Conservation (phyloP, 2,888 invertebrate species). For the Tiphia femorata region DNA sequence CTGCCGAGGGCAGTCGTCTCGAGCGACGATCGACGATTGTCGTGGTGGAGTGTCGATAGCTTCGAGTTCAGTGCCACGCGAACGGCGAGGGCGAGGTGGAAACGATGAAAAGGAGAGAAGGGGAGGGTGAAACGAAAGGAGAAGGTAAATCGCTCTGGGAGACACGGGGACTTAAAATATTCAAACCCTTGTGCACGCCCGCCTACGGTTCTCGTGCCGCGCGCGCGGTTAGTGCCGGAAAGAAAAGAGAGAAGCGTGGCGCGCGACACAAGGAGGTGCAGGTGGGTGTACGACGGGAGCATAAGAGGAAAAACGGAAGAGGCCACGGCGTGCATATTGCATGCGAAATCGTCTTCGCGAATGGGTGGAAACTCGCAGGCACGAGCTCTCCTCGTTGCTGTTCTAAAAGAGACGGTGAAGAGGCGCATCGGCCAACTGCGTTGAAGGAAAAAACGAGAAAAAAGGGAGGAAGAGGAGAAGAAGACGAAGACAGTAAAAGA, state of each 20-base stretch:
- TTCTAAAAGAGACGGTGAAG: too few species aligned
- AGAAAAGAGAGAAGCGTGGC: conserved; percentile 3
- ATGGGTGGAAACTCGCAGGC: conserved; percentile 32
- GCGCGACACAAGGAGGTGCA: not conserved
- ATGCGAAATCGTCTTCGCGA: conserved; percentile 41
- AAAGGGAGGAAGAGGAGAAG: too few species aligned
- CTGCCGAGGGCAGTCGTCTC: too few species aligned
- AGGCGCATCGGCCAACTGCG: not conserved
- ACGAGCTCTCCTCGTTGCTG: conserved; percentile 32
- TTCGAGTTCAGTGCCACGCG: too few species aligned
- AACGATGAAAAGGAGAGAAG: conserved; percentile 12
- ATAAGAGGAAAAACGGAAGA: conserved; percentile 13
- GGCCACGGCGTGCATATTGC: conserved; percentile 33
- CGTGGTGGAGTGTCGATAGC: too few species aligned
- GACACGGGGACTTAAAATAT: conserved; percentile 41
- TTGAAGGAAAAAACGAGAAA: too few species aligned
- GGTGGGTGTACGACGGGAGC: not conserved
- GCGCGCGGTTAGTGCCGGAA: conserved; percentile 6
- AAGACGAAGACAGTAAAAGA: too few species aligned
- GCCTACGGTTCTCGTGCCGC: conserved; percentile 25
- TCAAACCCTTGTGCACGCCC: conserved; percentile 40
- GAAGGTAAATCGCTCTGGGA: conserved; percentile 20
- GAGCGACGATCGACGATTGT: too few species aligned
- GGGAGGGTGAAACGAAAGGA: not conserved
- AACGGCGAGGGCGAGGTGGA: not conserved